Base-by-base conservation (phyloP, 2,797 vertebrate genomes). In the Hippoglossus hippoglossus region DNA sequence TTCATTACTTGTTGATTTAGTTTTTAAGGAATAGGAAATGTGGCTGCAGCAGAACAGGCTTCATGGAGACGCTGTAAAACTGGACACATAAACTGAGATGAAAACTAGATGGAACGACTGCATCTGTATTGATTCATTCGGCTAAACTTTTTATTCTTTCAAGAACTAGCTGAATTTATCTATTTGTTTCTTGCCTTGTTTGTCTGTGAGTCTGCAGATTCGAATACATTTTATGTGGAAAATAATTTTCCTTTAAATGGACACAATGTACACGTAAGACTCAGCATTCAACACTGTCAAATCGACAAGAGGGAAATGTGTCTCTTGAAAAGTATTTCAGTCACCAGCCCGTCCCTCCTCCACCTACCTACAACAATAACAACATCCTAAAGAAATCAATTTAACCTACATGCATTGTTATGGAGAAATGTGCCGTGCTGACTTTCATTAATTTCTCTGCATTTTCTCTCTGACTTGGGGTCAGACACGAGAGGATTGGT, bases 401-500 rank as follows among this genome's bases (percentile, higher is more conserved):
- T 59, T 67, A 81, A 77, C 75, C 66, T 16, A 74, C 41, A 78
- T 79, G 41, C 73, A 80, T 82, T 71, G 79, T 83, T 65, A 66
- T 70, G 56, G 54, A 76, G 73, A 79, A 73, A 80, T 75, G 76
- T 63, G 49, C 53, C 65, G 60, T 0, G 24, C 68, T 66, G 77
- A 77, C 79, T 83, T 86, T 81, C 46, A 74, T 54, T 80, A 36
- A 63, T 85, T 83, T 81, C 66, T 51, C 64, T 28, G 63, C 73
- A 77, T 75, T 79, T 81, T 87, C 57, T 8, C 16, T 85, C 75
- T 81, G 80, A 88, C 85, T 89, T 75, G 68, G 85, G 88, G 85
- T 91, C 82, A 86, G 87, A 86, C 75, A 87, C 31, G 63, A 83
- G 74, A 75, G 82, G 89, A 90, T 91, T 90, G 84, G 79, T 18